Conservation (phyloP, 2,113 vertebrate genomes). For the Neolamprologus toae region DNA sequence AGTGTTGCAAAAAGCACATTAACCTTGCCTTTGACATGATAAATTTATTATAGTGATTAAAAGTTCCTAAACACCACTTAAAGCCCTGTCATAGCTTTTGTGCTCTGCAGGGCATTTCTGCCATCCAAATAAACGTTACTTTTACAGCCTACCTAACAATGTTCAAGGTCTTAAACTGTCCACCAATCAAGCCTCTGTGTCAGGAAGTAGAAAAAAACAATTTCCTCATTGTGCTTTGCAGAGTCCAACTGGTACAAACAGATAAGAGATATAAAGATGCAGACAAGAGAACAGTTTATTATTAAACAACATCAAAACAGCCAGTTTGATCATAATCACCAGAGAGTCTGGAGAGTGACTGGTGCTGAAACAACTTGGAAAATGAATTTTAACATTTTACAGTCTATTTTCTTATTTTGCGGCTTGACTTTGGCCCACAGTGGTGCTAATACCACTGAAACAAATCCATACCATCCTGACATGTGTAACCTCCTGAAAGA, state of each 20-base stretch:
- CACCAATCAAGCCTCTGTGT: fast-evolving
- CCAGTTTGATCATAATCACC: not conserved
- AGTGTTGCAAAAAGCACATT: not conserved
- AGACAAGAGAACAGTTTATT: fast-evolving
- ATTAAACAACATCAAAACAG: not conserved
- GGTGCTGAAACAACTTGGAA: fast-evolving
- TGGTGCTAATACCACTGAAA: not conserved
- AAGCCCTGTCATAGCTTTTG: fast-evolving
- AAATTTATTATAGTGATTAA: fast-evolving
- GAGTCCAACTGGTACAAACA: not conserved
- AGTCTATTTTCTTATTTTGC: fast-evolving
- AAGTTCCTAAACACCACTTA: not conserved
- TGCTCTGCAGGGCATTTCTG: not conserved
- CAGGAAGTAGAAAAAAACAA: not conserved
- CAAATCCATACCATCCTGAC: not conserved
- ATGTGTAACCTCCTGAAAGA: not conserved
- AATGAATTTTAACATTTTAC: not conserved
- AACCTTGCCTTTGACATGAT: not conserved
- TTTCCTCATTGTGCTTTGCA: not conserved
- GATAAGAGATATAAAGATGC: not conserved
- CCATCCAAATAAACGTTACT: not conserved
- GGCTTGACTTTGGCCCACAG: not conserved
- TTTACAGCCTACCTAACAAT: not conserved
- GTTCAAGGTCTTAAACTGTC: not conserved
- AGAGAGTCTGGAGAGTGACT: not conserved